phyloP scores from a whole-genome alignment of 2,888 invertebrate genomes.

The Caenorhabditis sp. region DNA sequence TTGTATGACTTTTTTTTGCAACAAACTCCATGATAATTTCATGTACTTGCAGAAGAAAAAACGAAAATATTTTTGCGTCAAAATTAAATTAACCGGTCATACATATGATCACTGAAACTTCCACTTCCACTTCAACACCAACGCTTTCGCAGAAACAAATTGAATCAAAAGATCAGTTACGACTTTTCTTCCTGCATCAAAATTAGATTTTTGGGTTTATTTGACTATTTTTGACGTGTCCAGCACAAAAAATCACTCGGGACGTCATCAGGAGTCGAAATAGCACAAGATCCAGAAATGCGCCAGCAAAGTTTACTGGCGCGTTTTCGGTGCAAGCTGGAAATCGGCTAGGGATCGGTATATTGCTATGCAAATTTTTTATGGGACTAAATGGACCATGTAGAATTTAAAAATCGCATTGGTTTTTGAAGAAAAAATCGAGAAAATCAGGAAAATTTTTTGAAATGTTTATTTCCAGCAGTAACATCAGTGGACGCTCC shows the following conservation, averaged over 20 bases:
- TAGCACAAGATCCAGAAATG: neutral
- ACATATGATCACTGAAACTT: too few relatives aligned
- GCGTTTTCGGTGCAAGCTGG: neutral
- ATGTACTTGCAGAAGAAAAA: too few relatives aligned
- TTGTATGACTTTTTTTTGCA: too few relatives aligned
- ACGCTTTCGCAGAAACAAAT: too few relatives aligned
- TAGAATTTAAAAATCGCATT: neutral
- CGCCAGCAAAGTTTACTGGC: slow-evolving; percentile 11
- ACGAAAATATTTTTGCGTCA: too few relatives aligned
- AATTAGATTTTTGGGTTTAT: neutral
- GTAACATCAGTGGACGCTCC: slow-evolving; percentile 63
- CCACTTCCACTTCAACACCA: too few relatives aligned
- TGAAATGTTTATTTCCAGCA: slow-evolving; percentile 39
- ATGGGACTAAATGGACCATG: too few relatives aligned
- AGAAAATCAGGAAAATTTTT: neutral
- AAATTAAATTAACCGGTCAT: too few relatives aligned
- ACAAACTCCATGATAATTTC: too few relatives aligned
- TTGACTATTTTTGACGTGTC: neutral
- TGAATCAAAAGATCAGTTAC: too few relatives aligned
- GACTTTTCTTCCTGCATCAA: too few relatives aligned
- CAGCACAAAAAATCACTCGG: neutral
- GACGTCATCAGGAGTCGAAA: neutral
- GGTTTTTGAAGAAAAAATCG: neutral
- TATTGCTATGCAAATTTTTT: neutral
- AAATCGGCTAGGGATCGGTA: neutral